phyloP scores from a whole-genome alignment of 2,888 invertebrate species.

The Myopa tessellatipennis region DNA sequence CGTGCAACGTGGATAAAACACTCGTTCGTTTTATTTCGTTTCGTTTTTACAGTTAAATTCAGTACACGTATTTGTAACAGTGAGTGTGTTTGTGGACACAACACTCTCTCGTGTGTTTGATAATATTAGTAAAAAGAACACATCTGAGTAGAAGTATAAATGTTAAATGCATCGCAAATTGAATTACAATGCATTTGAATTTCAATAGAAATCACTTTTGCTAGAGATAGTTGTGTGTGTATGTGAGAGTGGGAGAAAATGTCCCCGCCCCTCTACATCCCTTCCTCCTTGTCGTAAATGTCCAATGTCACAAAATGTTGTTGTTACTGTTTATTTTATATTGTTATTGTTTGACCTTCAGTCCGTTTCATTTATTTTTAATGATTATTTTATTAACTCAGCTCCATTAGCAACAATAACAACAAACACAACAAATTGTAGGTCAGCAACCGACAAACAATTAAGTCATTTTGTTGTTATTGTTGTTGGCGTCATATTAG shows the following conservation, averaged over 20 bases:
- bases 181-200: no score
- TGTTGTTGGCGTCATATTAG: neutral
- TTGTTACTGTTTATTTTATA: neutral
- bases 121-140: no score
- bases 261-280: no score
- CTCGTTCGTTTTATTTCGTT: no score
- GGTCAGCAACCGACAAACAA: conserved; percentile 20
- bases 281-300: conserved; percentile 38
- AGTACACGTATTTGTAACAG: no score
- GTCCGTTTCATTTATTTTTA: neutral
- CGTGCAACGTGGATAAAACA: no score
- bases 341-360: neutral
- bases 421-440: conserved; percentile 17
- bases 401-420: conserved; percentile 4
- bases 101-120: no score
- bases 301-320: neutral
- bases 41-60: no score
- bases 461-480: neutral
- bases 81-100: no score
- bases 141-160: no score
- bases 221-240: neutral
- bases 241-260: neutral
- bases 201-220: no score
- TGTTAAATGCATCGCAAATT: no score
- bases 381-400: conserved; percentile 41